phyloP scores from a whole-genome alignment of 2,113 vertebrate species.

The Scortum barcoo region DNA sequence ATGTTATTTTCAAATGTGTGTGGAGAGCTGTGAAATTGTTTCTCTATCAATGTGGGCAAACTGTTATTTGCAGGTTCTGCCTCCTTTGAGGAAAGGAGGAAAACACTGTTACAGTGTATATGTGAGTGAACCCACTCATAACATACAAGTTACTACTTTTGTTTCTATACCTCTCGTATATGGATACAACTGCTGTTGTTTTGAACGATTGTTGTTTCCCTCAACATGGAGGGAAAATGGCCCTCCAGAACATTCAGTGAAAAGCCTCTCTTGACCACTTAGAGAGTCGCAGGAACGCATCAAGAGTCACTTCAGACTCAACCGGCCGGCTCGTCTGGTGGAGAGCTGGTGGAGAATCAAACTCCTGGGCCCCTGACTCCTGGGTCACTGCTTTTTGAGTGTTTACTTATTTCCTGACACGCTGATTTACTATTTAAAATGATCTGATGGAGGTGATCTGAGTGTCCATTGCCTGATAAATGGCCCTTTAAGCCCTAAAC shows the following conservation, averaged over 20 bases:
- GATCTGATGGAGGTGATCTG: neutral
- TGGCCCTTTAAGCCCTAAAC: neutral
- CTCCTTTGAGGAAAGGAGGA: too few species aligned
- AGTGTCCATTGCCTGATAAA: neutral
- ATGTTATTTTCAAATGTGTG: neutral
- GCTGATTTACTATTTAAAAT: constrained; percentile 4
- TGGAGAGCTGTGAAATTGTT: neutral
- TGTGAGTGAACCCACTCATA: too few species aligned
- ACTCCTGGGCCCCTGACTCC: too few species aligned
- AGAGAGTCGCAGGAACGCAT: neutral
- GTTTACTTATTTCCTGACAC: constrained; percentile 4
- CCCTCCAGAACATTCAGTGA: neutral
- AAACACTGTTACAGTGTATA: too few species aligned
- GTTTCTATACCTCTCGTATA: neutral
- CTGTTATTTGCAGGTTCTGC: too few species aligned
- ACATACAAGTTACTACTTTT: too few species aligned
- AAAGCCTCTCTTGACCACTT: constrained; percentile 15
- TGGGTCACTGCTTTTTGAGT: neutral
- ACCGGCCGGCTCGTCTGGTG: neutral
- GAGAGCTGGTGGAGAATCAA: neutral
- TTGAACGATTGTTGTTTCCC: neutral
- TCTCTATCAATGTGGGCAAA: too few species aligned
- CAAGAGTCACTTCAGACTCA: constrained; percentile 5
- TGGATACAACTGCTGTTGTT: neutral
- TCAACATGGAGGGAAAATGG: neutral